Evolutionary conservation across 2,797 vertebrate genomes (phyloP), one percentile per base, ranked within the genome.

Genomic region (Agapornis canus): DNA sequence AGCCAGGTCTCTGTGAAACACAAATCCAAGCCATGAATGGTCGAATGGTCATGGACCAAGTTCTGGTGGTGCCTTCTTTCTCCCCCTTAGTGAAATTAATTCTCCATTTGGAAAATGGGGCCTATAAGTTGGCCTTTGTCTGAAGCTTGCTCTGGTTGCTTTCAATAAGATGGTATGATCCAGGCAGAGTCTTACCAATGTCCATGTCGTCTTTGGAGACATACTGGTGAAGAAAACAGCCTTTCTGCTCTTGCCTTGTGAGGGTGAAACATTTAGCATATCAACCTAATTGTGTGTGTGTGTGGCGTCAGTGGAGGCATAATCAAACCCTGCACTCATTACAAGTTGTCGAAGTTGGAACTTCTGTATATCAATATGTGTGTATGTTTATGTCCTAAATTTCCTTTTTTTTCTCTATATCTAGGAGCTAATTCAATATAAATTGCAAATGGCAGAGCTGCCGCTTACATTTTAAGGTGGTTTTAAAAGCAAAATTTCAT

Each of bases 401-500:
- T 48, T 63, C 39, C 6, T 35, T 72, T 72, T 90, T 90, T 54
- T 61, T 8, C 52, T 65, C 5, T 51, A 6, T 39, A 65, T 72
- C 23, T 72, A 54, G 42, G 35, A 72, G 19, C 22, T 56, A 54
- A 72, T 92, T 63, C 48, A 76, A 42, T 52, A 27, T 26, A 13
- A 80, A 56, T 39, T 77, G 47, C 70, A 64, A 82, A 57, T 6
- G 13, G 21, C 73, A 78, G 75, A 57, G 68, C 40, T 49, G 45
- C 23, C 1, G 1, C 68, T 92, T 93, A 63, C 29, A 26, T 93
- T 89, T 80, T 68, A 52, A 79, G 71, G 73, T 4, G 13, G n/a
- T 80, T 89, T 86, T 92, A 45, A 69, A 86, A 94, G 78, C n/a
- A 71, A 87, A 83, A 78, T 64, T 42, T 82, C 48, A 40, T 84